Base-by-base conservation (phyloP, 2,888 invertebrate genomes). In the Drosophila eohydei region DNA sequence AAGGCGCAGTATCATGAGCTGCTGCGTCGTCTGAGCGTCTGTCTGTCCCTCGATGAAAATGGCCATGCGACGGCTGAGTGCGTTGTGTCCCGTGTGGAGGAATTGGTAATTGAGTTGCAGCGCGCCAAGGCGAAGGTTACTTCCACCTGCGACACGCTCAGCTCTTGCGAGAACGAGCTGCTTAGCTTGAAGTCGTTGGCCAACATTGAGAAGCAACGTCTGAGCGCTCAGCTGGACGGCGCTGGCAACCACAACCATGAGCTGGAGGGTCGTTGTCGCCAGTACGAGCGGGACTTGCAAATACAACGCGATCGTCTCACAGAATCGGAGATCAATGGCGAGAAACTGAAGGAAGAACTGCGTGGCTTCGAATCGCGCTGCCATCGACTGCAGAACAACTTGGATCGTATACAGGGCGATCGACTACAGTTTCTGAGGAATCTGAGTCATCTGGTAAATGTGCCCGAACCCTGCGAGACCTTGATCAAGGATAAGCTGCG, bases 401-500 rank as follows among this genome's bases (percentile, higher is more conserved):
- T 93, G 62, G 93, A 93, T 78, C 91, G 93, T 28, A 89, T 83
- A 14, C 93, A 93, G 72, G 91, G 88, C 28, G 93, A 93, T 83
- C 92, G 93, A 0, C 61, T 93, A 70, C 92, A 92, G 62, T 93
- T 93, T 61, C 74, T 93, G 30, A 83, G 93, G 12, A 87, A 82
- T 4, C 63, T 93, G 5, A 91, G 93, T 7, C 89, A 91, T 41
- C 78, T 91, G 93, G 68, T 93, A 0, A 96, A 96, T 90, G 94
- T 96, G 8, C 95, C 96, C 4, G 97, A 97, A 87, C 95, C 97
- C 0, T 95, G 96, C 65, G 97, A 97, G 91, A 95, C 94, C 56
- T 94, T 96, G 38, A 96, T 97, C 71, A 96, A 96, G 91, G 97
- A 97, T 73, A 94, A 96, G 74, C 95, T 97, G 61, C 94, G 96